Evolutionary conservation across 2,113 vertebrate species (phyloP).

Genomic region (Triplophysa siluroides): DNA sequence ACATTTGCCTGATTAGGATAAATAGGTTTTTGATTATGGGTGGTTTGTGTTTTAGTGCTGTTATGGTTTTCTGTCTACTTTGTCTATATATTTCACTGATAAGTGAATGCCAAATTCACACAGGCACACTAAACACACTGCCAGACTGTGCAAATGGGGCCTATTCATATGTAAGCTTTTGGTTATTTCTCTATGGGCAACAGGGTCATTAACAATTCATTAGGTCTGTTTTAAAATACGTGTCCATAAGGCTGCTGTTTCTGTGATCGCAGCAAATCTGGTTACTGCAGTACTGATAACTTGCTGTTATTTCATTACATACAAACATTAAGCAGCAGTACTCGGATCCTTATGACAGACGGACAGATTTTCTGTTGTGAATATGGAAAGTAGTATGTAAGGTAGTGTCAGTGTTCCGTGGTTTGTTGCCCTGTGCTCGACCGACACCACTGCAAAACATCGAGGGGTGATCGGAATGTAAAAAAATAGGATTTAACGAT

Average conservation of each 20-base stretch:
- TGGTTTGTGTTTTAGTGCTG: constrained; percentile 53
- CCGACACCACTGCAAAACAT: neutral
- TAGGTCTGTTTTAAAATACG: neutral
- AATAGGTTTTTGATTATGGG: constrained; percentile 70
- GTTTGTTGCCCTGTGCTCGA: neutral
- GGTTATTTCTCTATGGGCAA: constrained; percentile 18
- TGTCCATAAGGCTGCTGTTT: neutral
- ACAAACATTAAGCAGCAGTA: neutral
- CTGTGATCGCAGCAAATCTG: neutral
- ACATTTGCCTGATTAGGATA: constrained; percentile 70
- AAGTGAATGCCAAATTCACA: constrained; percentile 49
- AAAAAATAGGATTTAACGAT: neutral
- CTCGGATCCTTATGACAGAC: neutral
- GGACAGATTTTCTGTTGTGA: neutral
- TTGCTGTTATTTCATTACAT: no score
- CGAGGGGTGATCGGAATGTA: neutral
- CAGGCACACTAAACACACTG: constrained; percentile 46
- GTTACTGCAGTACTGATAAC: neutral
- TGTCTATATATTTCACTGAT: constrained; percentile 38
- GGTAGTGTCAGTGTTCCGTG: constrained; percentile 3
- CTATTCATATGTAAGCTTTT: constrained; percentile 29
- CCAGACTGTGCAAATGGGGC: constrained; percentile 33
- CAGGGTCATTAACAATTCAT: neutral
- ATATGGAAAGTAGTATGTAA: constrained; percentile 18
- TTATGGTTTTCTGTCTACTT: constrained; percentile 58